Evolutionary conservation across 1,140 invertebrate genomes (phyloP), one percentile per base, ranked within the genome.

Genomic region (Leptinotarsa defecta): DNA sequence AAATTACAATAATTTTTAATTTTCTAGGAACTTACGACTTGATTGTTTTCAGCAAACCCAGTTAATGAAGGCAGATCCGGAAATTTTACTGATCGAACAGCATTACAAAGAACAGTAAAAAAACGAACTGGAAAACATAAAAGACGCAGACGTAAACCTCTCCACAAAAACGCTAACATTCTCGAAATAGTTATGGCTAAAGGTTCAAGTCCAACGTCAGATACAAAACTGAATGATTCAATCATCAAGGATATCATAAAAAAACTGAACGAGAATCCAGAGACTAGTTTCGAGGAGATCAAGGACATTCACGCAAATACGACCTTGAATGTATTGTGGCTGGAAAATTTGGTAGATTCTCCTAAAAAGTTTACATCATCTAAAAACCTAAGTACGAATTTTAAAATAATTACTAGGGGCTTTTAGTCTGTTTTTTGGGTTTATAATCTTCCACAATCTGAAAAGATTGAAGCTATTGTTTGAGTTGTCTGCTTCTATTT

Each of bases 241-340:
- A 19, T 68, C 8, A 17, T 11, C 24, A 34, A 68, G 0, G 19
- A 11, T 43, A 43, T 68, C 13, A 68, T 68, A 0, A 17, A 34
- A 27, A 68, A 68, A 34, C 17, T 68, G 17, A 68, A 68, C 17
- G 24, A 68, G 17, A 68, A 68, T 24, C 65, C 65, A 13, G 65
- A 68, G 65, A 27, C 20, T 27, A 34, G 27, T 68, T 68, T 68
- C 11, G 65, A 68, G 17, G 65, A 68, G 24, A 13, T 68, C 24
- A 68, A 34, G 17, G 17, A 13, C 17, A 68, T 22, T 3, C 0
- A 68, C 13, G 17, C 4, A 22, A 68, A 19, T n/a, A 27, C 19
- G 20, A 17, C 8, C 19, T 24, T 68, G 65, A 24, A 22, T 34
- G 17, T 2, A 43, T 43, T 43, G 34, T 43, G 19, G 27, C 6